A percentile compares a stretch with the other conserved stretches of the same genome.
phyloP scores from a whole-genome alignment of 2,888 invertebrate genomes.

The Pseudococcus viburni region DNA sequence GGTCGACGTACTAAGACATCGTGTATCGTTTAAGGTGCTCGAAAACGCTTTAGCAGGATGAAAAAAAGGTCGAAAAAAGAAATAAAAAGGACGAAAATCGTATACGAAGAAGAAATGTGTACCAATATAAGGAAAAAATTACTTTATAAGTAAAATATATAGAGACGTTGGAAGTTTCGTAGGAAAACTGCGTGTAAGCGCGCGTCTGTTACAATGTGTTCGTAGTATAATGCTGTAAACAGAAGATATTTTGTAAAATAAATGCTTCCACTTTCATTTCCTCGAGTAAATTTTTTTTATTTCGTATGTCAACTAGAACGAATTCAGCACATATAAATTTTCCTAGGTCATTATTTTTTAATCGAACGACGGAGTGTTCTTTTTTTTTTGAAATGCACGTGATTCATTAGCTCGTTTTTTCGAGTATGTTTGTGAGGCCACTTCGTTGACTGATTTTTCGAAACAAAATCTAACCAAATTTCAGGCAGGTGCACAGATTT shows the following conservation, averaged over 20 bases:
- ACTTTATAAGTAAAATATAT: constrained; percentile 48
- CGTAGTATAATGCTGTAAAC: constrained; percentile 40
- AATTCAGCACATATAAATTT: neutral
- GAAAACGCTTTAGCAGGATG: neutral
- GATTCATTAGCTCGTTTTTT: neutral
- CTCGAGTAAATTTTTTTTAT: constrained; percentile 14
- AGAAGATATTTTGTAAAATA: constrained; percentile 28
- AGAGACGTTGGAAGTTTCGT: neutral
- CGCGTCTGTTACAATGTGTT: neutral
- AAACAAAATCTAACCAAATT: no score
- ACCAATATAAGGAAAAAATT: constrained; percentile 35
- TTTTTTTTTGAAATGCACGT: neutral
- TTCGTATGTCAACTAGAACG: constrained; percentile 12
- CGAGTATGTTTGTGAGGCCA: neutral
- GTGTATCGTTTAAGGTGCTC: neutral
- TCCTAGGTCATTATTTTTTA: neutral
- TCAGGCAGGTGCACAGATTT: no score
- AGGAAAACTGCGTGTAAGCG: neutral
- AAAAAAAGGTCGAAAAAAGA: neutral
- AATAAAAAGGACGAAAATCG: constrained; percentile 15
- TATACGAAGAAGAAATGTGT: neutral
- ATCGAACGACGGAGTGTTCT: neutral
- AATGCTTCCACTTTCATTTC: neutral
- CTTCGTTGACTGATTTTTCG: no score
- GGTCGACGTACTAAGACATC: neutral